Conservation (phyloP, 2,797 vertebrate species). For the Peromyscus aztecus region DNA sequence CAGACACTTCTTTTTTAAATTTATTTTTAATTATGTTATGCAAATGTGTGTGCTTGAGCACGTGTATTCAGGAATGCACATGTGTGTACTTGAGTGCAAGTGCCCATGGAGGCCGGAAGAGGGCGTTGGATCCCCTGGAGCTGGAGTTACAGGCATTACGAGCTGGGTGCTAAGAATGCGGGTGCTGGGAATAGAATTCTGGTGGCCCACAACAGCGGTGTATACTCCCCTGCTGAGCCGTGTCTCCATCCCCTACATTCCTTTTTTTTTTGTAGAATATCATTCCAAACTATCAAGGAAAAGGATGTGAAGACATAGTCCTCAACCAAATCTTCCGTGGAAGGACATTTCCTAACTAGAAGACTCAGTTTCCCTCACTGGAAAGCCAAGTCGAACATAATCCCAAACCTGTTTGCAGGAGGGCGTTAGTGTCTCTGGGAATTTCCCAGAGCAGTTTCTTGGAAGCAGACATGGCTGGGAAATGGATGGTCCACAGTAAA, state of each 20-base stretch:
- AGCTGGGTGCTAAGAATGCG: too few relatives aligned
- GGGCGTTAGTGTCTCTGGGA: not conserved
- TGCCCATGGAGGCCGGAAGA: not conserved
- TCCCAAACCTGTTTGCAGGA: constrained; percentile 1
- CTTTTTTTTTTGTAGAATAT: not conserved
- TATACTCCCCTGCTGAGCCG: too few relatives aligned
- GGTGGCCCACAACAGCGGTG: not conserved
- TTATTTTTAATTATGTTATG: not conserved
- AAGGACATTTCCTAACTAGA: constrained; percentile 14
- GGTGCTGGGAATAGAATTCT: not conserved
- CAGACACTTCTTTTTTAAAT: not conserved
- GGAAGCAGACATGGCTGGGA: not conserved
- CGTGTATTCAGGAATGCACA: too few relatives aligned
- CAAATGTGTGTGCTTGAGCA: too few relatives aligned
- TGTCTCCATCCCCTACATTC: not conserved
- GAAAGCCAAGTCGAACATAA: not conserved
- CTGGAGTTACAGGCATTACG: not conserved
- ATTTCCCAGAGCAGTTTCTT: not conserved
- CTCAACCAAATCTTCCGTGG: not conserved
- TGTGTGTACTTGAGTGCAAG: not conserved
- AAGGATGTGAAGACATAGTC: not conserved
- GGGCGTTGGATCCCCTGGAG: not conserved
- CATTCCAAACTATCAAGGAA: not conserved
- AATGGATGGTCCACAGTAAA: not conserved
- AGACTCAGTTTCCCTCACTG: constrained; percentile 8